Conservation (phyloP, 2,113 vertebrate species). For the Xiphorhynchus elegans region DNA sequence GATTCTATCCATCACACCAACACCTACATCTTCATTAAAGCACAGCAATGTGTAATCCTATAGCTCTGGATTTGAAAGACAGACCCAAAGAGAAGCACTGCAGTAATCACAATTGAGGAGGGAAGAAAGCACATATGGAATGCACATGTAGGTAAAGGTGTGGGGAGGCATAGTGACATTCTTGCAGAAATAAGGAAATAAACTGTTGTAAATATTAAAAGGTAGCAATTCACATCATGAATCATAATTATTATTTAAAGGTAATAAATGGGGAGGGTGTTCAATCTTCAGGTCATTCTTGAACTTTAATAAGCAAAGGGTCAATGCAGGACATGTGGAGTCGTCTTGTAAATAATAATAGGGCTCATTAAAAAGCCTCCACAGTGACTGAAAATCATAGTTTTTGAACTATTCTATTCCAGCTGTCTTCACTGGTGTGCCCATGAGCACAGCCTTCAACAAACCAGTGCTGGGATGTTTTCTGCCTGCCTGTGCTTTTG, state of each 20-base stretch:
- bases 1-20: background rate
- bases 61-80: background rate
- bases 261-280: background rate
- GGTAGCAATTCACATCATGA: background rate
- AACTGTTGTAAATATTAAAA: background rate
- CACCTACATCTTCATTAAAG: background rate
- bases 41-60: background rate
- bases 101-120: background rate
- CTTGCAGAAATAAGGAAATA: slow-evolving; percentile 14
- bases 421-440: background rate
- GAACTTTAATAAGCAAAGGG: background rate
- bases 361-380: background rate
- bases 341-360: background rate
- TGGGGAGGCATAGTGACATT: background rate
- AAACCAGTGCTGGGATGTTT: background rate
- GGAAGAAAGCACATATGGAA: slow-evolving; percentile 41
- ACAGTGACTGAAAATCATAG: background rate
- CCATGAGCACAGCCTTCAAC: background rate
- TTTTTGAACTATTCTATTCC: background rate
- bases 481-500: background rate
- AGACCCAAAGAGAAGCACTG: background rate
- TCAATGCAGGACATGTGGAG: background rate
- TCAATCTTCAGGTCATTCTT: background rate
- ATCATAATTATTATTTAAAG: background rate
- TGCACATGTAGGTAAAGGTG: slow-evolving; percentile 21